These are phyloP conservation scores for Thelaira solivaga DNA, from an alignment of 2,888 invertebrate species.

Conservation along the genomic window DNA sequence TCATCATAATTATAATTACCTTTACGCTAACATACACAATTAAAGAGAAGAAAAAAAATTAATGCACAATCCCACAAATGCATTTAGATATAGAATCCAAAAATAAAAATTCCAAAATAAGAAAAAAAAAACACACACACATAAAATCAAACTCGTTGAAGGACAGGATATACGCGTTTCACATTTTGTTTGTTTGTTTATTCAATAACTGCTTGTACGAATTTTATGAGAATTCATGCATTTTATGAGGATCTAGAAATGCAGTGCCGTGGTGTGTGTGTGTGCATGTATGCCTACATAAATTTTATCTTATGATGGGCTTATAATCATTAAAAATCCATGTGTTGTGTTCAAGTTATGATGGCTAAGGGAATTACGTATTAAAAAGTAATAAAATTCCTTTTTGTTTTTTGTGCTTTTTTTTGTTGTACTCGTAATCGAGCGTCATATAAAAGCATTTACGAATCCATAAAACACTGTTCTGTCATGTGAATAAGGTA, in stretches of 20 bases:
- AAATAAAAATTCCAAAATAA: constrained; percentile 12
- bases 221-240: constrained; percentile 20
- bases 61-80: constrained; percentile 10
- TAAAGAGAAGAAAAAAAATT: constrained; percentile 13
- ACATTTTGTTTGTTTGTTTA: constrained; percentile 49
- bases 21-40: constrained; percentile 42
- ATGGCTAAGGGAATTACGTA: constrained; percentile 61
- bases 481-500: not conserved
- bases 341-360: constrained; percentile 61
- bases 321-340: constrained; percentile 58
- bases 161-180: constrained; percentile 60
- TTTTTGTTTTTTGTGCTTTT: too few species aligned
- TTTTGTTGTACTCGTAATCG: too few species aligned
- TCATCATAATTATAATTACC: constrained; percentile 47
- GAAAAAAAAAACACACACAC: not conserved
- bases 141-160: constrained; percentile 51
- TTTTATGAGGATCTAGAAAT: constrained; percentile 18
- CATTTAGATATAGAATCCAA: constrained; percentile 33
- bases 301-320: constrained; percentile 53
- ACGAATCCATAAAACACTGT: constrained; percentile 10
- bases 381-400: constrained; percentile 62
- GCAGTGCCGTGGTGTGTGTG: not conserved
- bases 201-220: constrained; percentile 37
- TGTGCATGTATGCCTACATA: constrained; percentile 19
- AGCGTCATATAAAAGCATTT: constrained; percentile 27